Conservation (phyloP, 2,797 vertebrate species). For the Philypnodon macrostomus region DNA sequence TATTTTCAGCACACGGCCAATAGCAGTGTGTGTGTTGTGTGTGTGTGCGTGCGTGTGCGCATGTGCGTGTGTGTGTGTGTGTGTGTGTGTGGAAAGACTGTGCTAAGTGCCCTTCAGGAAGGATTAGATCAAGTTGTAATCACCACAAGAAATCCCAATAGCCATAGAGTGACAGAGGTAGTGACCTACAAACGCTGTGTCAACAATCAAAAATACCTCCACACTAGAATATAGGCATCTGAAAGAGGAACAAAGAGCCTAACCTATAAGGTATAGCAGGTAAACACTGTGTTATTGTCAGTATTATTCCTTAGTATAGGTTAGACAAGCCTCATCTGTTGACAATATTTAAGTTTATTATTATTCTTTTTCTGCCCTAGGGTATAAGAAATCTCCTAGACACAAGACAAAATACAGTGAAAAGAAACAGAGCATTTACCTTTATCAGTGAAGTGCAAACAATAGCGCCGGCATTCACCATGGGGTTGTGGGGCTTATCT, state of each 20-base stretch:
- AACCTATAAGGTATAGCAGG: not conserved
- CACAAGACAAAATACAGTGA: conserved; percentile 13
- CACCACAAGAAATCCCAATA: conserved; percentile 27
- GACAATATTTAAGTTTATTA: conserved; percentile 3
- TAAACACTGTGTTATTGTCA: conserved; percentile 3
- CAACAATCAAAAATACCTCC: conserved; percentile 26
- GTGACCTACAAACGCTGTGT: conserved; percentile 29
- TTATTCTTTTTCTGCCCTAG: conserved; percentile 20
- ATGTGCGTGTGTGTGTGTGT: not conserved
- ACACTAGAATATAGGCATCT: too few relatives aligned
- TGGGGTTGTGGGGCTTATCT: conserved; percentile 98
- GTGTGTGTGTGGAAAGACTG: not conserved
- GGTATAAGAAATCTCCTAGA: conserved; percentile 3
- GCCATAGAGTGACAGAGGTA: conserved; percentile 12
- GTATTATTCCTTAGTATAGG: conserved; percentile 5
- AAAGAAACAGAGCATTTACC: conserved; percentile 77
- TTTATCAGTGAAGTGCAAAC: conserved; percentile 97
- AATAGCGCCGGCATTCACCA: conserved; percentile 98
- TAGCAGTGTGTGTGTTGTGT: conserved; percentile 16
- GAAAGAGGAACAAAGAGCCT: not conserved
- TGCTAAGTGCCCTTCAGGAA: conserved; percentile 37
- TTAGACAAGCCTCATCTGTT: conserved; percentile 23
- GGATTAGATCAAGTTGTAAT: conserved; percentile 53
- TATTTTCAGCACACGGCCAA: conserved; percentile 44
- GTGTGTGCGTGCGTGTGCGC: not conserved